Base-by-base conservation (phyloP, 1,140 invertebrate species). In the Temnothorax curvispinosus region DNA sequence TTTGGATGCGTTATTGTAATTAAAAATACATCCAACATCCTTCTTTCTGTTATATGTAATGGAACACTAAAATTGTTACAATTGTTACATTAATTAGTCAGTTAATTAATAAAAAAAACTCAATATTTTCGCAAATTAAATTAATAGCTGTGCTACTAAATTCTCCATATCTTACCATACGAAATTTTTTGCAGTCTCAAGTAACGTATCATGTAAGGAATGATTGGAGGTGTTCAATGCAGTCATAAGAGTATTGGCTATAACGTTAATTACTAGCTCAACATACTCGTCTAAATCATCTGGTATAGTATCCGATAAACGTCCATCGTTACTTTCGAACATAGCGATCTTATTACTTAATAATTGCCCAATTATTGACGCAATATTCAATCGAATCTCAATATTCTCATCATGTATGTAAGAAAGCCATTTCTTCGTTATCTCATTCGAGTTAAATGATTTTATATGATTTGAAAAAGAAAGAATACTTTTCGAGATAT, bases 1-100 rank as follows among this genome's bases (percentile, higher is more conserved):
- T 96, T 96, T 1, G 96, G 96, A 91, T 97, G 95, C 92, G 97
- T 96, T 86, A 97, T 93, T 3, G 94, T 94, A 9, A 95, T 90
- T 13, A 95, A 80, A 88, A 95, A 95, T 87, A 95, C 90, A 44
- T 90, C 92, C 3, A 94, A 85, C 76, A 94, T 88, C 76, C 91
- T 85, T 71, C 87, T 91, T 77, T 95, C 94, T 18, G 93, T 96
- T 74, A 97, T 96, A 92, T 96, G 96, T 18, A 97, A 94, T 4
- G 96, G 95, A 74, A 97, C 94, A 91, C 97, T 97, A 54, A 96
- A 96, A 87, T 93, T 94, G 38, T 96, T 41, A 27, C 27, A 27
- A 27, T 27, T 27, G 27, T 27, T 27, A 41, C 8, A 75, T 72
- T 35, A 27, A 54, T 64, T 62, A 62, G n/a, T 80, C 18, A 41